Percentiles rank a stretch among this genome's conserved stretches.
phyloP scores from a whole-genome alignment of 2,113 vertebrate genomes.

The Anguilla rostrata region DNA sequence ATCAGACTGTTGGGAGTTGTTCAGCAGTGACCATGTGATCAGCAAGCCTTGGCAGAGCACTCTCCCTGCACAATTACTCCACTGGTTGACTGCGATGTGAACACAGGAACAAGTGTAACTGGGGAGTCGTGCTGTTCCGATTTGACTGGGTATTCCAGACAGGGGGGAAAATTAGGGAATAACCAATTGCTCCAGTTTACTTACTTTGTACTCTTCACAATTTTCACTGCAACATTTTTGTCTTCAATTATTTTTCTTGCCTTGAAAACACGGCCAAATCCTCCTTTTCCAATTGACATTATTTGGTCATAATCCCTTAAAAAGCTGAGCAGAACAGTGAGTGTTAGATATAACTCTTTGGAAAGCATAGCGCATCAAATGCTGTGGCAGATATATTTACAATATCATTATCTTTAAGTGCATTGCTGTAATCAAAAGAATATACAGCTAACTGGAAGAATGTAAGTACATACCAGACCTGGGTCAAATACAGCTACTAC shows the following conservation, averaged over 20 bases:
- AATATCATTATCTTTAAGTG: too few species aligned
- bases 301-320: slow-evolving; percentile 55
- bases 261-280: slow-evolving; percentile 65
- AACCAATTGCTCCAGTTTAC: slow-evolving; percentile 28
- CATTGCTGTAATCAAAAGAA: neutral
- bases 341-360: neutral
- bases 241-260: slow-evolving; percentile 51
- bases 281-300: slow-evolving; percentile 51
- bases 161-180: too few species aligned
- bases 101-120: neutral
- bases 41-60: neutral
- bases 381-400: too few species aligned
- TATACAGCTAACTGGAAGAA: neutral
- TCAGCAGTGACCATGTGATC: neutral
- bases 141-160: too few species aligned
- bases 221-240: slow-evolving; percentile 62
- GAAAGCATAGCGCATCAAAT: too few species aligned
- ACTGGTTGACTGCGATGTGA: neutral
- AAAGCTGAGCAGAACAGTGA: slow-evolving; percentile 52
- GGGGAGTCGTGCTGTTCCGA: too few species aligned
- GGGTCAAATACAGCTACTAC: too few species aligned
- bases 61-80: neutral
- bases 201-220: slow-evolving; percentile 56
- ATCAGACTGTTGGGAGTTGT: neutral
- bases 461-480: too few species aligned